phyloP scores from a whole-genome alignment of 2,797 vertebrate genomes.

The Arctocebus calabarensis region DNA sequence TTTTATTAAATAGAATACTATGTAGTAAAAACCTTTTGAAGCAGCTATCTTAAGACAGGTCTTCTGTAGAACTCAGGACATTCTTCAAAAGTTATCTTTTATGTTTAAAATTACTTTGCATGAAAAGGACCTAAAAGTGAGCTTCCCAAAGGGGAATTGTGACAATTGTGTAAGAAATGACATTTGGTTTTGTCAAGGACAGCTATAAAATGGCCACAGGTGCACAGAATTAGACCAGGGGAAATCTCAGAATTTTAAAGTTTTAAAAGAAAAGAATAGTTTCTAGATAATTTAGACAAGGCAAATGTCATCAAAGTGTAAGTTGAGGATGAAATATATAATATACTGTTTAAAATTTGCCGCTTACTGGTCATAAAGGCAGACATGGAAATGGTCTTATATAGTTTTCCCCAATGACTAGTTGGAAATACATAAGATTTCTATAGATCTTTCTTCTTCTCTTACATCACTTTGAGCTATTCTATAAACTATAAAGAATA shows the following conservation, averaged over 20 bases:
- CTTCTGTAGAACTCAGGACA: not conserved
- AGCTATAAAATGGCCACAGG: not conserved
- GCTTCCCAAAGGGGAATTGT: not conserved
- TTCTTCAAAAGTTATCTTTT: not conserved
- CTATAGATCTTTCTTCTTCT: constrained; percentile 1
- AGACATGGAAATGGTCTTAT: constrained; percentile 63
- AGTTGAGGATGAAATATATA: constrained; percentile 62
- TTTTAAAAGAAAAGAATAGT: constrained; percentile 54
- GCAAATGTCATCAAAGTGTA: constrained; percentile 68
- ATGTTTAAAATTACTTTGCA: not conserved
- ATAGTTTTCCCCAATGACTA: constrained; percentile 46
- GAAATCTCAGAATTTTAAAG: constrained; percentile 5
- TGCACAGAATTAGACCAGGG: not conserved
- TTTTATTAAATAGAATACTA: not conserved
- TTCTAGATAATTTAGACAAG: constrained; percentile 55
- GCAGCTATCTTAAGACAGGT: not conserved
- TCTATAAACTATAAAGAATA: not conserved
- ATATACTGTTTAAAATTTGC: constrained; percentile 66
- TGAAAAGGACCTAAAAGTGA: not conserved
- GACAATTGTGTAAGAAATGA: not conserved
- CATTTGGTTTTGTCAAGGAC: not conserved
- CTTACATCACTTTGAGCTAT: not conserved
- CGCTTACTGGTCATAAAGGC: constrained; percentile 43
- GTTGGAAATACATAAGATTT: constrained; percentile 6
- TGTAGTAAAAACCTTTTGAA: not conserved